Conservation (phyloP, 2,113 vertebrate genomes). For the Melanocharis versteri region DNA sequence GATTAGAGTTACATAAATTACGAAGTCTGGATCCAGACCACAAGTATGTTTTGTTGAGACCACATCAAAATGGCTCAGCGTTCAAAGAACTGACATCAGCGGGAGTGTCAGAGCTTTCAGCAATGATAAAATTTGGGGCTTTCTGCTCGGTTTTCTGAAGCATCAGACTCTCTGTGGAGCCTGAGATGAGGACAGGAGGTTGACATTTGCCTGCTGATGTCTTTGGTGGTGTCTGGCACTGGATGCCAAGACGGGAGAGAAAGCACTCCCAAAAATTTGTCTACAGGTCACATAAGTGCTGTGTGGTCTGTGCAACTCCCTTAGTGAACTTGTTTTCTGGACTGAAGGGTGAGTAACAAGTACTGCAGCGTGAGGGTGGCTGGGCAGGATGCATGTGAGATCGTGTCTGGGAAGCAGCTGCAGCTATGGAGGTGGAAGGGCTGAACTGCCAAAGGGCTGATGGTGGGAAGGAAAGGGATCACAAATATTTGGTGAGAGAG, state of each 20-base stretch:
- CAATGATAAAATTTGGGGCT: background rate
- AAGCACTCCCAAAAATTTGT: background rate
- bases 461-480: background rate
- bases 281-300: background rate
- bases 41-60: constrained; percentile 41
- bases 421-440: background rate
- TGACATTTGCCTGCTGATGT: background rate
- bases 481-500: background rate
- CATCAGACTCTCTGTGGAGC: background rate
- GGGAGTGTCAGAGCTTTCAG: background rate
- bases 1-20: constrained; percentile 42
- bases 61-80: constrained; percentile 28
- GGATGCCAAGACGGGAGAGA: background rate
- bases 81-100: constrained; percentile 24
- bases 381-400: background rate
- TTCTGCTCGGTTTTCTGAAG: background rate
- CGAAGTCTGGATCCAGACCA: constrained; percentile 32
- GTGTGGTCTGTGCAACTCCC: background rate
- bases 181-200: background rate
- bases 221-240: background rate
- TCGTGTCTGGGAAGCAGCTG: constrained; percentile 39
- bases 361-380: background rate
- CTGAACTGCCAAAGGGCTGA: background rate
- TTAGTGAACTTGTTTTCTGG: background rate
- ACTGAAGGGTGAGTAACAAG: background rate